Percentiles rank a stretch among this genome's conserved stretches.
phyloP scores from a whole-genome alignment of 2,888 invertebrate genomes.

The Sminthurinus aureus region DNA sequence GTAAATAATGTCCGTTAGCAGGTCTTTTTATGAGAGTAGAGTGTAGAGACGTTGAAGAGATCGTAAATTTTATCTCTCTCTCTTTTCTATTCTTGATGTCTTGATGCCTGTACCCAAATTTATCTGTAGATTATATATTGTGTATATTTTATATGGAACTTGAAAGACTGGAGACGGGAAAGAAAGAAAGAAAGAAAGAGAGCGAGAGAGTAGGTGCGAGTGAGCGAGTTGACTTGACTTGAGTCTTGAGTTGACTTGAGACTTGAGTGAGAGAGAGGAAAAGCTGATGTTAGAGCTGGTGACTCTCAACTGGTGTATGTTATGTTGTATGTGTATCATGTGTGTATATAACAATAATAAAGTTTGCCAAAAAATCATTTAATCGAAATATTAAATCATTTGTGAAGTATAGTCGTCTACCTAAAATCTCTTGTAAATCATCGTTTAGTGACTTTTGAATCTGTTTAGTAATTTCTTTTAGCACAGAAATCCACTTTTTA shows the following conservation, averaged over 20 bases:
- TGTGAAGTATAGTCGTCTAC: slow-evolving; percentile 27
- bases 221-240: background rate
- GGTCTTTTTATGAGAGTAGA: slow-evolving; percentile 43
- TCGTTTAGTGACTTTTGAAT: slow-evolving; percentile 41
- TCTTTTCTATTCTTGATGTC: slow-evolving; percentile 7
- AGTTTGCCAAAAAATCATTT: slow-evolving; percentile 41
- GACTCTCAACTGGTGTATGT: too few relatives aligned
- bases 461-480: slow-evolving; percentile 41
- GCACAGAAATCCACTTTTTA: slow-evolving; percentile 37
- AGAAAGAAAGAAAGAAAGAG: background rate
- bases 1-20: slow-evolving; percentile 43
- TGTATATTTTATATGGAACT: slow-evolving; percentile 20
- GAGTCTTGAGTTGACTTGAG: too few relatives aligned
- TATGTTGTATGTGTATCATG: background rate
- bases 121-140: slow-evolving; percentile 42
- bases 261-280: too few relatives aligned
- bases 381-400: slow-evolving; percentile 44
- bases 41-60: slow-evolving; percentile 42
- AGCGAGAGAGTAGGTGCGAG: slow-evolving; percentile 20
- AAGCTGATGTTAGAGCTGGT: too few relatives aligned
- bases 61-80: slow-evolving; percentile 40
- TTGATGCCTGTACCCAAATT: background rate
- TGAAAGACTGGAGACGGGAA: background rate
- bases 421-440: slow-evolving; percentile 42
- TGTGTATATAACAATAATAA: slow-evolving; percentile 34